phyloP scores from a whole-genome alignment of 2,797 vertebrate genomes.

The Rachycentron canadum region DNA sequence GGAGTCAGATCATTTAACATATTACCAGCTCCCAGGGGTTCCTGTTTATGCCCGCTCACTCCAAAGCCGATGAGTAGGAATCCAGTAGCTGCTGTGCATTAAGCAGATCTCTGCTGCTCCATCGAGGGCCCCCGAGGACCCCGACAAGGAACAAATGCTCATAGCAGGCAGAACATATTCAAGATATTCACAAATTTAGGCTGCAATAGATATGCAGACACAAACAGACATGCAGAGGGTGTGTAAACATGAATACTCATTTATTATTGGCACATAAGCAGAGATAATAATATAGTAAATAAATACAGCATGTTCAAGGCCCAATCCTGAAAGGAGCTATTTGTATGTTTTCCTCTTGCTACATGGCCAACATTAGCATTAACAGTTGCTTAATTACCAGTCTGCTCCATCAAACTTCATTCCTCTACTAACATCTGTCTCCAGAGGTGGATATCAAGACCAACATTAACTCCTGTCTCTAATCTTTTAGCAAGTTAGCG shows the following conservation, averaged over 20 bases:
- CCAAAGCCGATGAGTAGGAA: conserved; percentile 65
- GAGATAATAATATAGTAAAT: background rate
- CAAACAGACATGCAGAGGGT: conserved; percentile 19
- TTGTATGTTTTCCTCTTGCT: no score
- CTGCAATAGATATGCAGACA: conserved; percentile 9
- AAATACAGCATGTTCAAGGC: background rate
- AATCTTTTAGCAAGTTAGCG: no score
- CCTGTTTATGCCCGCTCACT: conserved; percentile 73
- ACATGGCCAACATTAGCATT: no score
- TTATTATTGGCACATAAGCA: background rate
- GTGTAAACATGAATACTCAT: conserved; percentile 9
- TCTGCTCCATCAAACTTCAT: no score
- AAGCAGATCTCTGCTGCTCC: conserved; percentile 57
- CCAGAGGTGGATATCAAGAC: no score
- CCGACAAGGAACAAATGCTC: conserved; percentile 30
- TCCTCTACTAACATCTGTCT: no score
- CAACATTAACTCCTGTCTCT: no score
- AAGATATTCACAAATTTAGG: conserved; percentile 19
- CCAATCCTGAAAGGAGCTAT: no score
- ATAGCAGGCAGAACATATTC: background rate
- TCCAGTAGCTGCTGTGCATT: conserved; percentile 68
- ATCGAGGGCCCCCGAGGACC: conserved; percentile 28
- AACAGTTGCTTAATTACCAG: no score
- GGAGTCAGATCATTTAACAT: conserved; percentile 79
- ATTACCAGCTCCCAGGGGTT: conserved; percentile 73